Evolutionary conservation across 1,140 invertebrate genomes (phyloP), one percentile per base, ranked within the genome.

Genomic region (Hypothenemus hampei): DNA sequence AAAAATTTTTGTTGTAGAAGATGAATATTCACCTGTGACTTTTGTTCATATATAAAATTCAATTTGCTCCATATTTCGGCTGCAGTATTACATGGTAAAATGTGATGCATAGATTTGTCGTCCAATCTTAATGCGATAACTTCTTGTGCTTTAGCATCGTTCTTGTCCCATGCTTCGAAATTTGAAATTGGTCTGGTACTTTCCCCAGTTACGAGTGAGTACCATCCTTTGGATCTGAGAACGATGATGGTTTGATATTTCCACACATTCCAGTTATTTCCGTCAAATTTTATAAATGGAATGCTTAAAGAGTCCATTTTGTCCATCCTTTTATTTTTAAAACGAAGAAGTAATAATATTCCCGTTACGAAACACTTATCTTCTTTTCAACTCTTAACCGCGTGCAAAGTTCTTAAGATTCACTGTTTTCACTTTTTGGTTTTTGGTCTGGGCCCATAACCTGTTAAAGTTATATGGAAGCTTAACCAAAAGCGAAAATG

Each of bases 11-110:
- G 33, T 23, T 54, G 43, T 24, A 45, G 15, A 33, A 57, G 37
- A 41, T 57, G 54, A 19, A 57, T n/a, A 51, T 29, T 40, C 11
- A 35, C 44, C 7, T 59, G 16, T 26, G 51, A 56, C 39, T 48
- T 44, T 6, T 58, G 18, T 24, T 55, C 35, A 48, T 48, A 58
- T 33, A 58, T 21, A 10, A 49, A 44, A 13, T 11, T 6, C 19
- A 59, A 24, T 33, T 59, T 59, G 29, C 48, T 24, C 52, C 52
- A 59, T 44, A 59, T 57, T 23, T 59, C 29, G 13, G 26, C 15
- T 15, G 57, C 19, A 19, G 45, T 56, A 51, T 29, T 36, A 26
- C 53, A 56, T 19, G 46, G 10, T 20, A 56, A 19, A 13, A 56
- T 56, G 22, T 56, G 53, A 20, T 20, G 50, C 13, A 56, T 11